Evolutionary conservation across 2,113 vertebrate species (phyloP).

Genomic region (Cinclus mexicanus): DNA sequence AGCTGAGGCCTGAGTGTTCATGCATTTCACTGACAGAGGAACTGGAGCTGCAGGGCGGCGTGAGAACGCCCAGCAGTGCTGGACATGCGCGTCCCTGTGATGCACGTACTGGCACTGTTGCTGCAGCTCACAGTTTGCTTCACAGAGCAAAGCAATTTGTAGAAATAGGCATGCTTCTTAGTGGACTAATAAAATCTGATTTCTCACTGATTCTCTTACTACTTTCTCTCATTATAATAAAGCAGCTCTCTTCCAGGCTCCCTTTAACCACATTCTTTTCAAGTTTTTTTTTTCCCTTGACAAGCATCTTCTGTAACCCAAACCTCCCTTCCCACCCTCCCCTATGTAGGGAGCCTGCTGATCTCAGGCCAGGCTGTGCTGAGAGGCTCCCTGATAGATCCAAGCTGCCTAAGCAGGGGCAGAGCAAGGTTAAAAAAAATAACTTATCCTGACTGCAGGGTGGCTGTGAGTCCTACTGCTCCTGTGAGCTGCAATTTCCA

Average conservation of each 20-base stretch:
- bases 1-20: background rate
- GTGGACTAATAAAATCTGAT: background rate
- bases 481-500: background rate
- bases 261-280: background rate
- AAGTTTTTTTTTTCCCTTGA: background rate
- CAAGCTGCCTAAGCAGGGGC: background rate
- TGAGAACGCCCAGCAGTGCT: background rate
- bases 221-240: background rate
- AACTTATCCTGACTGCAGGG: background rate
- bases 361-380: background rate
- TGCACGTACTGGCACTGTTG: rapidly evolving
- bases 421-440: background rate
- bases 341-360: background rate
- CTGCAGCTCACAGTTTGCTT: background rate
- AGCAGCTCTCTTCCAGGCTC: background rate
- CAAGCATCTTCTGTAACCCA: background rate
- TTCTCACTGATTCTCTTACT: background rate
- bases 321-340: background rate
- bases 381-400: background rate
- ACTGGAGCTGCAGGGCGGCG: background rate
- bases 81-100: background rate
- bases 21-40: background rate
- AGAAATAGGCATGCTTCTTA: background rate
- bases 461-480: rapidly evolving
- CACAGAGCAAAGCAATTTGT: background rate